Evolutionary conservation across 2,888 invertebrate species (phyloP), one percentile per base, ranked within the genome.

Genomic region (Rhingia rostrata): DNA sequence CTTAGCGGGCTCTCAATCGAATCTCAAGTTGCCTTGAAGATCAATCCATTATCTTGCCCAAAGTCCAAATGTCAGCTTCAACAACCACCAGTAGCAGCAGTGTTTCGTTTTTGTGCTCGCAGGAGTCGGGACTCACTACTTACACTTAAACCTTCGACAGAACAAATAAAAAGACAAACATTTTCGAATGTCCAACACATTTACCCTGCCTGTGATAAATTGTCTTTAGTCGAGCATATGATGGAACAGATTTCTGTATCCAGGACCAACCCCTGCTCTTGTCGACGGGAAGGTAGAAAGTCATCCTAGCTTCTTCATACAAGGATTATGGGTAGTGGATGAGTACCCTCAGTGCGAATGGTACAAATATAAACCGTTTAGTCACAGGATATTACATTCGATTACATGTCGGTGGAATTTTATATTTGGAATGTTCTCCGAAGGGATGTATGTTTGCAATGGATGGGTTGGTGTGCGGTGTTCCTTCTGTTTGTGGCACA

Each of bases 381-480:
- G 91, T 91, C 90, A 91, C 91, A 91, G 91, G 91, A 91, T 91
- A 91, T 91, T 91, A 90, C 91, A 89, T 89, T 89, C 90, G 89
- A 88, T 89, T 87, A 87, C 89, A 88, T 87, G 87, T 88, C 88
- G 88, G 74, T 79, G 87, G 86, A 87, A 86, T 87, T 81, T 86
- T 86, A 83, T 84, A 64, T 79, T 69, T 79, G 86, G 83, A 80
- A 81, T 72, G 60, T 49, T 10, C 49, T 47, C 30, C 41, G 4
- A 10, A 41, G 10, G 9, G 30, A 9, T 22, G 22, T 22, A 22
- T 22, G 22, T 22, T 22, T 22, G 22, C 22, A 22, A 2, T 22
- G 22, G 22, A 69, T 60, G 60, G 56, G 79, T 72, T 79, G 79
- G 10, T 49, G 30, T 60, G 53, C 45, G 35, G 33, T 14, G 32